These are phyloP conservation scores for Corythornis leucogaster DNA, from an alignment of 2,797 vertebrate species.

Conservation along the genomic window DNA sequence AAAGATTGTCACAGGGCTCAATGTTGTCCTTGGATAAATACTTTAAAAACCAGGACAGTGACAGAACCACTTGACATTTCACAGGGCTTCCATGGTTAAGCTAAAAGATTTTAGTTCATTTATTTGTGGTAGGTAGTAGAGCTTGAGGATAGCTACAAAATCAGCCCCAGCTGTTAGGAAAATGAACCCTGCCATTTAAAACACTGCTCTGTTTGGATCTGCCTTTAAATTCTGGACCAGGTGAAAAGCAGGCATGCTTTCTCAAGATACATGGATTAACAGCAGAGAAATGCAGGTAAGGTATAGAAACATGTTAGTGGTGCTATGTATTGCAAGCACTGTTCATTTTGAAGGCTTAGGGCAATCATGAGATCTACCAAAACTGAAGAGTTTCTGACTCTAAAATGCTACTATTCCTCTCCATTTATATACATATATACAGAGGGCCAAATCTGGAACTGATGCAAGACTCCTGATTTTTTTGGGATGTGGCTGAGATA, in stretches of 20 bases:
- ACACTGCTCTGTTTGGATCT: not conserved
- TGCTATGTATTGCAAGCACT: not conserved
- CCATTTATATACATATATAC: not conserved
- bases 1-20: not conserved
- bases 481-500: not conserved
- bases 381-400: not conserved
- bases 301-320: not conserved
- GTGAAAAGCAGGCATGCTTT: not conserved
- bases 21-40: not conserved
- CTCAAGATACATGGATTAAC: not conserved
- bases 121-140: not conserved
- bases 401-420: not conserved
- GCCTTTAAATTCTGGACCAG: not conserved
- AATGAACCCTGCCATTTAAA: not conserved
- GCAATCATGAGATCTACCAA: not conserved
- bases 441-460: not conserved
- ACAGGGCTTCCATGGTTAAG: not conserved
- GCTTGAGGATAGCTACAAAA: not conserved
- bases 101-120: not conserved
- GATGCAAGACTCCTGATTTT: not conserved
- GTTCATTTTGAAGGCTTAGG: not conserved
- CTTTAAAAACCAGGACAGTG: not conserved
- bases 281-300: not conserved
- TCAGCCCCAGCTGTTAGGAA: not conserved
- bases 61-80: not conserved